Evolutionary conservation across 2,113 vertebrate genomes (phyloP), one percentile per base, ranked within the genome.

Genomic region (Parotia lawesii): DNA sequence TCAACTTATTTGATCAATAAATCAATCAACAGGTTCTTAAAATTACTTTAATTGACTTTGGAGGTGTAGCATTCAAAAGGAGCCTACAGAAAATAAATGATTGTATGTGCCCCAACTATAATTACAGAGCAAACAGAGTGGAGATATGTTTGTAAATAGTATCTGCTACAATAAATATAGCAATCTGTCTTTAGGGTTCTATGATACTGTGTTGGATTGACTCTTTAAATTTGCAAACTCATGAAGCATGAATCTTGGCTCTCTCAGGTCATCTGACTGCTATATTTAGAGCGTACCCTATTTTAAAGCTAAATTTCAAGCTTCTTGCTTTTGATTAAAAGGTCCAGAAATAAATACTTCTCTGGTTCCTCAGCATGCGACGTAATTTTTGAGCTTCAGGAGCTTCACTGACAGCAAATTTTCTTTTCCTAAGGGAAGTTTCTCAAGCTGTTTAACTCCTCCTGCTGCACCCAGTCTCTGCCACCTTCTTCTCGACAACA

Each of bases 21-120:
- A 85, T 95, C 85, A 87, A 82, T 92, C 81, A 85, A 90, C 71
- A 95, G 72, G 83, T 89, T 96, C 71, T 84, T 94, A 64, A 89
- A 88, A 94, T 93, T 78, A 69, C 66, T 92, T 91, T 79, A 65
- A 76, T 67, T 90, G 89, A 76, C 79, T 93, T 80, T 61, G 33
- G 40, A 87, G 21, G 67, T 79, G 7, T 69, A 87, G 76, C 3
- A 5, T 70, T 73, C 48, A 69, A 77, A 93, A 87, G 27, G 47
- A 91, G 21, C 51, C 67, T 51, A n/a, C 48, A 44, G 87, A 69
- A 90, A 94, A 85, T 37, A 62, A 92, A 53, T 70, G 31, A 57
- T 54, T 87, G 16, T 42, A 31, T 70, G 47, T 69, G 64, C n/a
- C 45, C 31, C 35, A 75, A 48, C 85, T 92, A 23, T 95, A 95